Percentiles rank a stretch among this genome's conserved stretches.
Evolutionary conservation across 2,113 vertebrate genomes (phyloP).

Genomic region (Phycodurus eques): DNA sequence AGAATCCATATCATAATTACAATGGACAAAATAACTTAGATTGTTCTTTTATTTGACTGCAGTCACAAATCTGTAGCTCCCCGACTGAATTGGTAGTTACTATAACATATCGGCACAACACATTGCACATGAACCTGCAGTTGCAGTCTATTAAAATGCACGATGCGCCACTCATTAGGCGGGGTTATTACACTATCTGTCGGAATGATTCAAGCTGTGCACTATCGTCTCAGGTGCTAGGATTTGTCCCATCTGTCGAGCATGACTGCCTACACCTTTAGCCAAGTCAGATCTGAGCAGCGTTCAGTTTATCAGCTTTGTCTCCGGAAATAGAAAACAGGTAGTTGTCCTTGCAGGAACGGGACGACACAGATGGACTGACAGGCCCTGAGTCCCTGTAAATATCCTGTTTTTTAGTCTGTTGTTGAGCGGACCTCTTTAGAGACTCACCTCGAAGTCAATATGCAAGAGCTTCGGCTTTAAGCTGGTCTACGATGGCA

Average conservation of each 20-base stretch:
- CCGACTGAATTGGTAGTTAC: slow-evolving; percentile 34
- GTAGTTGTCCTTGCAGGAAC: slow-evolving; percentile 28
- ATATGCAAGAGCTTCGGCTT: slow-evolving; percentile 4
- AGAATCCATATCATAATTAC: not conserved
- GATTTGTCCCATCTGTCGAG: slow-evolving; percentile 36
- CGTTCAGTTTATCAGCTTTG: slow-evolving; percentile 39
- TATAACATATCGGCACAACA: slow-evolving; percentile 21
- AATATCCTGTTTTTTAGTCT: slow-evolving; percentile 16
- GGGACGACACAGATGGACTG: slow-evolving; percentile 35
- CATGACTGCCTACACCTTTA: slow-evolving; percentile 23
- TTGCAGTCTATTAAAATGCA: slow-evolving; percentile 39
- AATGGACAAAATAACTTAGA: slow-evolving; percentile 4
- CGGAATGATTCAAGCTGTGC: slow-evolving; percentile 23
- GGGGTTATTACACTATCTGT: slow-evolving; percentile 35
- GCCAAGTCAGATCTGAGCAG: slow-evolving; percentile 26
- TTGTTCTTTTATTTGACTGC: slow-evolving; percentile 29
- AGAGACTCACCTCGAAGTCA: not conserved
- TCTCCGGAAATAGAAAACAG: slow-evolving; percentile 23
- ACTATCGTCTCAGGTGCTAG: slow-evolving; percentile 31
- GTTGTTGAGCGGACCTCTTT: not conserved
- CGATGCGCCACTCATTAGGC: slow-evolving; percentile 45
- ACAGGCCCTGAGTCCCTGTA: slow-evolving; percentile 13
- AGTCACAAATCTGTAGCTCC: slow-evolving; percentile 33
- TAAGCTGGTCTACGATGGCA: slow-evolving; percentile 24
- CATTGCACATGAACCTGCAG: slow-evolving; percentile 28